Conservation (phyloP, 2,797 vertebrate species). For the Sebastes vulpes region DNA sequence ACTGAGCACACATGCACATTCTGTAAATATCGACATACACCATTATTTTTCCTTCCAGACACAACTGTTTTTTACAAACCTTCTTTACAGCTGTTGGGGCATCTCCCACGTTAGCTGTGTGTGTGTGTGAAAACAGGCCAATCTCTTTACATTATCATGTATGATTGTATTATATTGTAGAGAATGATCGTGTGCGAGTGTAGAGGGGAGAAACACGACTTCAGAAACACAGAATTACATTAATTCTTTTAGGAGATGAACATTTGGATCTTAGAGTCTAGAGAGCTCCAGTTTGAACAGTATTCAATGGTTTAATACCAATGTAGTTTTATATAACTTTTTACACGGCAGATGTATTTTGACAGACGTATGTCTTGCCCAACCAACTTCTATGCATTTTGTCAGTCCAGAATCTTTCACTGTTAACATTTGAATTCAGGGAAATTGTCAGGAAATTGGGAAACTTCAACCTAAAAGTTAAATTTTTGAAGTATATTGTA, state of each 20-base stretch:
- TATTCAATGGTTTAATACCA: constrained; percentile 58
- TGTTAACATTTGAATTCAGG: constrained; percentile 9
- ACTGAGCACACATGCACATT: constrained; percentile 70
- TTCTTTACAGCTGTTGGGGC: not conserved
- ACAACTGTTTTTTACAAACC: constrained; percentile 7
- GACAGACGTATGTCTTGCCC: not conserved
- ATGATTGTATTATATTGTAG: constrained; percentile 53
- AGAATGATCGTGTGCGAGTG: constrained; percentile 28
- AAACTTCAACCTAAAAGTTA: not conserved
- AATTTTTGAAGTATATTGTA: not conserved
- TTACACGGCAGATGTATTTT: constrained; percentile 23
- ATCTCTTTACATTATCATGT: constrained; percentile 24
- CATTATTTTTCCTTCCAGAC: not conserved
- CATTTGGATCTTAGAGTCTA: constrained; percentile 38
- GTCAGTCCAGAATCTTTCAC: constrained; percentile 42
- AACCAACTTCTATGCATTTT: constrained; percentile 3
- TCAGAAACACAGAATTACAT: constrained; percentile 71
- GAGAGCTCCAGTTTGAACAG: constrained; percentile 57
- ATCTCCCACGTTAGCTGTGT: constrained; percentile 10
- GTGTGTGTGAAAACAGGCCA: constrained; percentile 9
- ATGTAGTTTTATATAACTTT: constrained; percentile 28
- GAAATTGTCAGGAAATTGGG: not conserved
- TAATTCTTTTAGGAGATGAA: constrained; percentile 63
- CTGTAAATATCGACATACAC: constrained; percentile 42
- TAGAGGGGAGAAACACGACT: constrained; percentile 20